A percentile compares a stretch with the other conserved stretches of the same genome.
Evolutionary conservation across 2,113 vertebrate genomes (phyloP).

Genomic region (Corythoichthys haematopterus): DNA sequence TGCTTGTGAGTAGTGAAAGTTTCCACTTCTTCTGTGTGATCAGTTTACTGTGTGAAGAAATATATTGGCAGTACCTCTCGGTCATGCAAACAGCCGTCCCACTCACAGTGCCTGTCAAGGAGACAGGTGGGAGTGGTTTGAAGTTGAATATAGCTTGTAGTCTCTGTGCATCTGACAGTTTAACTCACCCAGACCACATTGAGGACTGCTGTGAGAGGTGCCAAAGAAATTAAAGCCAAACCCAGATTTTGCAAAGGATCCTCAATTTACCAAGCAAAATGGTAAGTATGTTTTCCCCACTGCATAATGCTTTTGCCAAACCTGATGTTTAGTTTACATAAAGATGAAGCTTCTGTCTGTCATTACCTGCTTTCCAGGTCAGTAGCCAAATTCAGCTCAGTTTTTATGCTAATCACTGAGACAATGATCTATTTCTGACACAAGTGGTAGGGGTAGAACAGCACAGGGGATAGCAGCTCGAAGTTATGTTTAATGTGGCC

Average conservation of each 20-base stretch:
- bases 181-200: slow-evolving; percentile 54
- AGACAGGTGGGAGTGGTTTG: slow-evolving; percentile 43
- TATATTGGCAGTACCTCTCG: not conserved
- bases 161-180: slow-evolving; percentile 31
- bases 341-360: slow-evolving; percentile 5
- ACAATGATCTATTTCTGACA: slow-evolving; percentile 48
- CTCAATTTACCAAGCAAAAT: slow-evolving; percentile 27
- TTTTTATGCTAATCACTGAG: slow-evolving; percentile 23
- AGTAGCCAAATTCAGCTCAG: slow-evolving; percentile 28
- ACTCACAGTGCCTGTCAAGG: not conserved
- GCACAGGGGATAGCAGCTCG: not conserved
- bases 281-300: slow-evolving; percentile 32
- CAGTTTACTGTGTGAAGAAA: not conserved
- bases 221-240: not conserved
- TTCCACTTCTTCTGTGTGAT: not conserved
- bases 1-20: not conserved
- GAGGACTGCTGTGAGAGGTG: slow-evolving; percentile 48
- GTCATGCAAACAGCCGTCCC: not conserved
- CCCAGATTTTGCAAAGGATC: not conserved
- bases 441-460: slow-evolving; percentile 3
- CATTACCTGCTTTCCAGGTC: slow-evolving; percentile 33
- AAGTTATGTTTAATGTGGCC: not conserved
- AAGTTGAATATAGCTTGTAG: slow-evolving; percentile 10
- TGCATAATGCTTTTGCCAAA: not conserved
- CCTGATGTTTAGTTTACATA: not conserved